A percentile compares a stretch with the other conserved stretches of the same genome.
Evolutionary conservation across 2,113 vertebrate genomes (phyloP).

Genomic region (Gymnogyps californianus): DNA sequence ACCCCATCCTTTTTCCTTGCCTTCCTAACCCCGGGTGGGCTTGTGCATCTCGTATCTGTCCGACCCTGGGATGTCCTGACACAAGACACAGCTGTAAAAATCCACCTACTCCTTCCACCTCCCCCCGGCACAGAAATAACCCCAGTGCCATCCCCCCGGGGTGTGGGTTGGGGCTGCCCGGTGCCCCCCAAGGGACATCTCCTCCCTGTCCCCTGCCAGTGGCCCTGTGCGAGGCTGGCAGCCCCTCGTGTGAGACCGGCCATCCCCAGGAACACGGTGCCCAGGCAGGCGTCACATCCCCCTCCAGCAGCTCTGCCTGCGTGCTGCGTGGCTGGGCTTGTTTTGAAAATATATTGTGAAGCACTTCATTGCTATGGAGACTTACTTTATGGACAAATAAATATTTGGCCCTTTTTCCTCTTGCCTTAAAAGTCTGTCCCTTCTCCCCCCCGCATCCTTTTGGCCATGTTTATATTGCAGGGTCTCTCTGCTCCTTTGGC

Average conservation of each 20-base stretch:
- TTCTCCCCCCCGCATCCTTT: neutral
- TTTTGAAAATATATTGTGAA: neutral
- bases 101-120: neutral
- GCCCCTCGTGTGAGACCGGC: accelerated
- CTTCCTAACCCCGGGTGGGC: neutral
- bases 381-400: constrained; percentile 19
- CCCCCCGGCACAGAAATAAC: neutral
- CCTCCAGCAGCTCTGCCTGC: neutral
- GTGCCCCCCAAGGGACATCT: neutral
- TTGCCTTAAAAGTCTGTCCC: neutral
- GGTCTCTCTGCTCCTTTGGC: neutral
- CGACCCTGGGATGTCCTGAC: neutral
- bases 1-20: neutral
- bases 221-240: neutral
- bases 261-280: accelerated
- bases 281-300: accelerated
- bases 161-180: accelerated
- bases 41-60: neutral
- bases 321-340: neutral
- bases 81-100: neutral
- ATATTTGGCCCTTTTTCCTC: neutral
- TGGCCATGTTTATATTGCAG: neutral
- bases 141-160: neutral
- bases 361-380: constrained; percentile 19
- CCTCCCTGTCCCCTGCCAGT: neutral